Evolutionary conservation across 2,797 vertebrate genomes (phyloP), one percentile per base, ranked within the genome.

Genomic region (Bradypus variegatus): DNA sequence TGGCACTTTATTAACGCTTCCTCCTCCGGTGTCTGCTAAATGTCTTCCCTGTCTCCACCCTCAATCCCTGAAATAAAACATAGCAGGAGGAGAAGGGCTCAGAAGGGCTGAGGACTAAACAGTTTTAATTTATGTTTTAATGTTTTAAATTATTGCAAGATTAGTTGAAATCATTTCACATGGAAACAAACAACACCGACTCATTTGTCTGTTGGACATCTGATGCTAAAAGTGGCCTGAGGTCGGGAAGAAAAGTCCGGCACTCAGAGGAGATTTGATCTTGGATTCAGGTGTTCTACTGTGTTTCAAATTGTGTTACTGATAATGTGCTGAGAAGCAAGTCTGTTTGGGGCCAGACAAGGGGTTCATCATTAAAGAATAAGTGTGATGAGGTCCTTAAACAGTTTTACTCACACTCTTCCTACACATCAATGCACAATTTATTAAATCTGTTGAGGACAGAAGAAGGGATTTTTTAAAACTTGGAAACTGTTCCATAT

Each of bases 401-500:
- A 78, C 29, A 58, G 77, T 79, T 93, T 83, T 62, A 73, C 29
- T 81, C 69, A 64, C 2, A 36, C 29, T 81, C 33, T 92, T 79
- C 64, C 78, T 81, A 69, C 16, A 82, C 48, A 78, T 80, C 78
- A 91, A 92, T 23, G 73, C 25, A 33, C 1, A 65, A 62, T 78
- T 88, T 53, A 87, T 86, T 94, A 81, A 31, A 41, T 78, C 75
- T 88, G 53, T 62, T 84, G 72, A 86, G 69, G 79, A 90, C 25
- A 65, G 41, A 77, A 80, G 33, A 76, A 23, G 55, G 4, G 3
- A 31, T 48, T 76, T 16, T 73, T 72, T 67, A 11, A 12, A 95
- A 73, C 2, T 14, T 81, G 53, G 73, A 91, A 36, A 88, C 53
- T 53, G 8, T 3, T 94, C 29, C 86, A 13, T 48, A 31, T n/a